Conservation (phyloP, 2,113 vertebrate genomes). For the Eira barbara region DNA sequence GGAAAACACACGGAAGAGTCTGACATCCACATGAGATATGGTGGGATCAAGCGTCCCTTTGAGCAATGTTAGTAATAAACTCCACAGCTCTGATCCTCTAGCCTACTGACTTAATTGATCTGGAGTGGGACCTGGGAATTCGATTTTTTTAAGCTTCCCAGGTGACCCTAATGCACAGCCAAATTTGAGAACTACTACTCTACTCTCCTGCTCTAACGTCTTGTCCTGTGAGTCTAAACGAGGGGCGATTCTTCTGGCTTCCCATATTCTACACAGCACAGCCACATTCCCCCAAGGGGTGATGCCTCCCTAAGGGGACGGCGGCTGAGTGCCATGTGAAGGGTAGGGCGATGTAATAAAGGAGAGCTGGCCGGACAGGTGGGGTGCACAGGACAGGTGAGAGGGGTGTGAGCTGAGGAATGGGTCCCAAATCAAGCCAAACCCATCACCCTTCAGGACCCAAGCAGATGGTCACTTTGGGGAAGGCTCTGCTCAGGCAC, state of each 20-base stretch:
- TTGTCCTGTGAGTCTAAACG: background rate
- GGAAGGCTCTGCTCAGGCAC: background rate
- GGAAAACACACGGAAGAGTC: background rate
- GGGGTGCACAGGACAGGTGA: background rate
- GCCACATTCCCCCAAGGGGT: background rate
- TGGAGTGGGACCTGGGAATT: background rate
- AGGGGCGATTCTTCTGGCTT: background rate
- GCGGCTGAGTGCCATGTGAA: background rate
- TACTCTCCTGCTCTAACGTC: background rate
- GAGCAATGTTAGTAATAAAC: background rate
- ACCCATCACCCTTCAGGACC: background rate
- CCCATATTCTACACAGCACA: background rate
- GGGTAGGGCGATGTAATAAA: background rate
- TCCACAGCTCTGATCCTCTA: background rate
- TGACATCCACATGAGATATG: fast-evolving
- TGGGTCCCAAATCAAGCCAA: background rate
- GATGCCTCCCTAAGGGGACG: background rate
- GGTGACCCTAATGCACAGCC: background rate
- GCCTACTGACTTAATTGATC: background rate
- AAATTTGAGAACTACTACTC: background rate
- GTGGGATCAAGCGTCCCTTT: too few species aligned
- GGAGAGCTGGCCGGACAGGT: background rate
- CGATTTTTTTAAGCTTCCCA: background rate
- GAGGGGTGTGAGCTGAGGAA: background rate
- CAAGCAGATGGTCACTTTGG: background rate